Base-by-base conservation (phyloP, 2,797 vertebrate species). In the Gymnodraco acuticeps region DNA sequence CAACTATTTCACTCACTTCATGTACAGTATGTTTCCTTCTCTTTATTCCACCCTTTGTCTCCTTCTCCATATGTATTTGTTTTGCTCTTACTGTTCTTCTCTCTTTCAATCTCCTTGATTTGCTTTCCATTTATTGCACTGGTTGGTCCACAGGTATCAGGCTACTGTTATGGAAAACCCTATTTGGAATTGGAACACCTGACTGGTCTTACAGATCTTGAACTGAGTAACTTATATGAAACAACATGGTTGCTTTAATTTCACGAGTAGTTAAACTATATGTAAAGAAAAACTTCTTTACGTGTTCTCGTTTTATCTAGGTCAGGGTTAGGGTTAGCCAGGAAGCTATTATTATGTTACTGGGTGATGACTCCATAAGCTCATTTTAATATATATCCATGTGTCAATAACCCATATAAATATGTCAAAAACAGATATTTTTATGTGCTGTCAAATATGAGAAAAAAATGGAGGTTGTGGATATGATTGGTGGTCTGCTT, bases 91-190 rank as follows among this genome's bases (percentile, higher is more conserved):
- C 52, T 20, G 12, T 6, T 23, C 27, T 38, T 10, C 48, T 41
- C 11, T 62, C 31, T 15, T 63, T 66, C 41, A 4, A 10, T 64
- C 45, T 59, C 15, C 16, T 27, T 42, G 2, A 46, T 9, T 27
- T 42, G 27, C 55, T 63, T 59, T 48, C 52, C 11, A 23, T 1
- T 27, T 58, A 7, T 45, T n/a, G 48, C 9, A 17, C 33, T 48
- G 10, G 63, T 53, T 17, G 38, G 16, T 47, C 48, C 20, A 5
- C 5, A 13, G 51, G 42, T 33, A 62, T 10, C 8, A 16, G 14
- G 4, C 6, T 20, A 10, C 41, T 63, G 3, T 62, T 52, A 16
- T 62, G 33, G 51, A 66, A 71, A 75, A 51, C 38, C 3, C 19
- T 27, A 33, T 23, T 41, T 53, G 54, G 17, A 47, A 56, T 47